Evolutionary conservation across 1,140 invertebrate genomes (phyloP).

Genomic region (Eciton burchellii): DNA sequence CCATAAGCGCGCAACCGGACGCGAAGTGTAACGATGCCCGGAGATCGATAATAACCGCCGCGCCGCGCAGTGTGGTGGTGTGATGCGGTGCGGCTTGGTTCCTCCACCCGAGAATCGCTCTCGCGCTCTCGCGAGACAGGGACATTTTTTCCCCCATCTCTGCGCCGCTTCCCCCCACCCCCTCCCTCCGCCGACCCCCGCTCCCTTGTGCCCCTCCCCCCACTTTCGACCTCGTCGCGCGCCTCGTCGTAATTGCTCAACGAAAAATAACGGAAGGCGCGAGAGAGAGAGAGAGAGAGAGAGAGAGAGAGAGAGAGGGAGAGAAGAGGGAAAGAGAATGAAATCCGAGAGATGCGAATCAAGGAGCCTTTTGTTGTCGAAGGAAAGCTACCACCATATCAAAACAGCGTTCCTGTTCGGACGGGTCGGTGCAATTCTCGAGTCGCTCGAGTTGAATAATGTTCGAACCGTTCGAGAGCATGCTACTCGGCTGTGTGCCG

Average conservation of each 20-base stretch:
- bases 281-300: background rate
- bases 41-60: conserved; percentile 73
- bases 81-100: conserved; percentile 65
- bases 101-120: conserved; percentile 55
- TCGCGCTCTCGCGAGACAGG: conserved; percentile 64
- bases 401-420: conserved; percentile 18
- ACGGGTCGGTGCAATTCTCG: background rate
- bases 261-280: conserved; percentile 44
- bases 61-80: no score
- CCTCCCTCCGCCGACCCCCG: conserved; percentile 26
- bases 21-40: conserved; percentile 71
- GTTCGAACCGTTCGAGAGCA: conserved; percentile 3
- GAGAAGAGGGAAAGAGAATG: background rate
- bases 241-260: conserved; percentile 46
- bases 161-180: background rate
- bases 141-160: conserved; percentile 56
- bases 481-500: conserved; percentile 7
- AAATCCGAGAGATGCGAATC: conserved; percentile 16
- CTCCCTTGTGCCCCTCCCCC: conserved; percentile 20
- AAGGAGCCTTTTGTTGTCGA: conserved; percentile 17
- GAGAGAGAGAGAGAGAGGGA: background rate
- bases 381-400: background rate
- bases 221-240: conserved; percentile 11
- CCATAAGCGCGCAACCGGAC: conserved; percentile 61
- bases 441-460: conserved; percentile 27